These are phyloP conservation scores for Erebia ligea DNA, from an alignment of 2,888 invertebrate species.

Conservation along the genomic window DNA sequence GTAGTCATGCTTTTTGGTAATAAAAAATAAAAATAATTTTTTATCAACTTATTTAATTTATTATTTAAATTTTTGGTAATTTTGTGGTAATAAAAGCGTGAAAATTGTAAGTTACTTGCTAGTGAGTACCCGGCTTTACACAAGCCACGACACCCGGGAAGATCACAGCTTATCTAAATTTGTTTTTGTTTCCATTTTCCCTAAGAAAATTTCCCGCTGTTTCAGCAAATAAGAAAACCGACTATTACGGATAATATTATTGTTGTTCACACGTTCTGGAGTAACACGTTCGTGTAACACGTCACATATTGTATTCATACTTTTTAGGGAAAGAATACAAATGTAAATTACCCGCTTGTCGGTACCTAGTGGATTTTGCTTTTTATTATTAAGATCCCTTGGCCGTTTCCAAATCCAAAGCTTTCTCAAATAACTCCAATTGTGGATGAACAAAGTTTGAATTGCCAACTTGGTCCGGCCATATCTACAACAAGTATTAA, in stretches of 20 bases:
- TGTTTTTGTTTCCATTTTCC: conserved; percentile 20
- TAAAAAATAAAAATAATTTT: too few relatives aligned
- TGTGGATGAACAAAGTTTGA: not conserved
- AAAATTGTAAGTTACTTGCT: too few relatives aligned
- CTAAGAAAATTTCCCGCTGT: conserved; percentile 27
- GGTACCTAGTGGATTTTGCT: not conserved
- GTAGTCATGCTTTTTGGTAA: too few relatives aligned
- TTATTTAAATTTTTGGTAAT: too few relatives aligned
- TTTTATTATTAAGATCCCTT: not conserved
- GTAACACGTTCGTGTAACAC: not conserved
- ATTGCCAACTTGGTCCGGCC: not conserved
- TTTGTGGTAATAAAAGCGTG: too few relatives aligned
- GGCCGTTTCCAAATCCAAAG: not conserved
- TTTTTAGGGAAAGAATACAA: not conserved
- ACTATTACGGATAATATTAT: conserved; percentile 30
- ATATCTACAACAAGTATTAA: not conserved
- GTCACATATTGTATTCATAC: too few relatives aligned
- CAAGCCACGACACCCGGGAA: conserved; percentile 12
- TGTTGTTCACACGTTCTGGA: conserved; percentile 19
- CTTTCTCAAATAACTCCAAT: not conserved
- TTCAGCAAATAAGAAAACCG: conserved; percentile 29
- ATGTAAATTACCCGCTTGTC: not conserved
- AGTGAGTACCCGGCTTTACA: not conserved
- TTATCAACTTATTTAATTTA: too few relatives aligned
- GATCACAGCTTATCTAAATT: conserved; percentile 24